Conservation (phyloP, 2,888 invertebrate species). For the Heliconius erato region DNA sequence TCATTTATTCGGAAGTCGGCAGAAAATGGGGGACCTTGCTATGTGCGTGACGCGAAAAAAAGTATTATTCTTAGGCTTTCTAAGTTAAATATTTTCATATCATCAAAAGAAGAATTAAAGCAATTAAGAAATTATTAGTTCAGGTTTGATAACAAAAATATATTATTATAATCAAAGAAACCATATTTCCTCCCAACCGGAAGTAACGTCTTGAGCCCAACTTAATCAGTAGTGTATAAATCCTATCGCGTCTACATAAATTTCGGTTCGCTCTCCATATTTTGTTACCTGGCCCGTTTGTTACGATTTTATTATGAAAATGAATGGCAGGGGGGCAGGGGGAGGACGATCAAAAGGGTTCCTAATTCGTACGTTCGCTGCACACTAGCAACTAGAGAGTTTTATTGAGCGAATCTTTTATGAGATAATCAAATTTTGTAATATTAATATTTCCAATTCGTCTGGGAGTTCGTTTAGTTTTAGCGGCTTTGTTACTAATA, state of each 20-base stretch:
- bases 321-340: slow-evolving; percentile 77
- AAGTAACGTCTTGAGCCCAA: slow-evolving; percentile 32
- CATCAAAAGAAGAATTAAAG: background rate
- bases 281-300: slow-evolving; percentile 85
- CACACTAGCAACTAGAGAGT: slow-evolving; percentile 82
- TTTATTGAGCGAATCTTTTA: slow-evolving; percentile 85
- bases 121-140: background rate
- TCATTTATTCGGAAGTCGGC: too few species aligned
- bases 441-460: slow-evolving; percentile 82
- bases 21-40: too few species aligned
- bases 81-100: too few species aligned
- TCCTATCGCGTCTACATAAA: slow-evolving; percentile 80
- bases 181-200: background rate
- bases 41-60: too few species aligned
- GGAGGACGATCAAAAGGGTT: slow-evolving; percentile 81
- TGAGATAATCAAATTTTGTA: slow-evolving; percentile 86
- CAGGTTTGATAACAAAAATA: background rate
- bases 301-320: slow-evolving; percentile 86
- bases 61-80: too few species aligned
- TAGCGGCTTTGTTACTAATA: slow-evolving; percentile 41
- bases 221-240: slow-evolving; percentile 64
- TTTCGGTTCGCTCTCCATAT: slow-evolving; percentile 83
- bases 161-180: background rate
- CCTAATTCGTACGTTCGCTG: slow-evolving; percentile 84
- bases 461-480: slow-evolving; percentile 73